These are phyloP conservation scores for Eupithecia dodoneata DNA, from an alignment of 2,888 invertebrate genomes.

Conservation along the genomic window DNA sequence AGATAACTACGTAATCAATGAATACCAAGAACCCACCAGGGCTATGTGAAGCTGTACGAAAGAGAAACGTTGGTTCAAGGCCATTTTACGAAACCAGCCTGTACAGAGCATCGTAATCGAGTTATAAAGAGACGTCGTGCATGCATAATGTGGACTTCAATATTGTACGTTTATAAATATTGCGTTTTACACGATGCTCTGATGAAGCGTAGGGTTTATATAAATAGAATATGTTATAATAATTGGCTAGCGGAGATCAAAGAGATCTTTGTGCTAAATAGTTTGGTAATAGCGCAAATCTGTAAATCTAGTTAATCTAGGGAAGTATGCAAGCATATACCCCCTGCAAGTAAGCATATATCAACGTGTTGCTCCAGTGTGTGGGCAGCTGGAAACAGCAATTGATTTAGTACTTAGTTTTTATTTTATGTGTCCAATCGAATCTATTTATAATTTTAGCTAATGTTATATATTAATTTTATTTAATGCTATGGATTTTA, in stretches of 20 bases:
- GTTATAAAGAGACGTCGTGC: neutral
- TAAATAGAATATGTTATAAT: neutral
- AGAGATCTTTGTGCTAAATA: neutral
- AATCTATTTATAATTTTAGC: too few species aligned
- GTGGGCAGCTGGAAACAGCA: too few species aligned
- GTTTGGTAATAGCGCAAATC: neutral
- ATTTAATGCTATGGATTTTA: too few species aligned
- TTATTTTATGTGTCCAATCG: too few species aligned
- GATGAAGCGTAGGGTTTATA: neutral
- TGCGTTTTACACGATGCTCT: neutral
- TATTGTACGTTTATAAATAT: neutral
- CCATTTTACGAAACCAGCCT: constrained; percentile 1
- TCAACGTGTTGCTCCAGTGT: too few species aligned
- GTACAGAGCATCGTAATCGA: constrained; percentile 9
- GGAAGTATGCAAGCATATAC: neutral
- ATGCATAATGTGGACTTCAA: neutral
- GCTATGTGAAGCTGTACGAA: neutral
- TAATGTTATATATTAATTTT: too few species aligned
- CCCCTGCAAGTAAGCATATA: too few species aligned
- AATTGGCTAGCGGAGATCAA: neutral
- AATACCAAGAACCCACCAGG: neutral
- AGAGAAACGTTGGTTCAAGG: constrained; percentile 7
- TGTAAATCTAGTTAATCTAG: neutral
- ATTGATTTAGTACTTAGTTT: too few species aligned
- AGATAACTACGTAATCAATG: neutral